phyloP scores from a whole-genome alignment of 2,797 vertebrate species.

The Nannoperca australis region DNA sequence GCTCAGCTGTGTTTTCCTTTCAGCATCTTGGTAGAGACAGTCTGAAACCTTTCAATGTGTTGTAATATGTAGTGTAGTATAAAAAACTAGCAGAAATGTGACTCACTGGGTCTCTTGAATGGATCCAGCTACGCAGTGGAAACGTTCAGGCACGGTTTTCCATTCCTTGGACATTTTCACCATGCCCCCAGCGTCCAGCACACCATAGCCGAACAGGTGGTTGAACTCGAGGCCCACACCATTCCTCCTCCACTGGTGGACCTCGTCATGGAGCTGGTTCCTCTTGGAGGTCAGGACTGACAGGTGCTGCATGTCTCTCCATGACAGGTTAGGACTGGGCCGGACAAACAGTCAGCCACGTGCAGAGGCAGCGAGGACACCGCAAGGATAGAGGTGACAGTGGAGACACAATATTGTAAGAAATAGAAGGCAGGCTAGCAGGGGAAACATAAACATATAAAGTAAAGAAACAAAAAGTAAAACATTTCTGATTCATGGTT shows the following conservation, averaged over 20 bases:
- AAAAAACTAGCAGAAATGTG: not conserved
- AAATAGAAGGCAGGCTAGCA: not conserved
- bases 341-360: not conserved
- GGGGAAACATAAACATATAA: not conserved
- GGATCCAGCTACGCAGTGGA: conserved; percentile 97
- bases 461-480: not conserved
- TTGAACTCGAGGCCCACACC: conserved; percentile 99
- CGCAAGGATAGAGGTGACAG: not conserved
- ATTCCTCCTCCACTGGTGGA: conserved; percentile 97
- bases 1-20: conserved; percentile 32
- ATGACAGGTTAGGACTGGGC: conserved; percentile 91
- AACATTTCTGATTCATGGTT: conserved; percentile 12
- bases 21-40: conserved; percentile 9
- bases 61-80: not conserved
- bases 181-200: conserved; percentile 97
- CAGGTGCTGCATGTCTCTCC: conserved; percentile 98
- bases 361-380: not conserved
- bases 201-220: conserved; percentile 97
- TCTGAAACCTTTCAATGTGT: not conserved
- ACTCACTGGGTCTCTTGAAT: conserved; percentile 95
- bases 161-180: conserved; percentile 98
- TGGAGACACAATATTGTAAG: not conserved
- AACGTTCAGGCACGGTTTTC: conserved; percentile 97
- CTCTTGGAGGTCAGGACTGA: conserved; percentile 98
- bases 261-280: conserved; percentile 98